phyloP scores from a whole-genome alignment of 2,797 vertebrate species.

The Sebastes matsubarae region DNA sequence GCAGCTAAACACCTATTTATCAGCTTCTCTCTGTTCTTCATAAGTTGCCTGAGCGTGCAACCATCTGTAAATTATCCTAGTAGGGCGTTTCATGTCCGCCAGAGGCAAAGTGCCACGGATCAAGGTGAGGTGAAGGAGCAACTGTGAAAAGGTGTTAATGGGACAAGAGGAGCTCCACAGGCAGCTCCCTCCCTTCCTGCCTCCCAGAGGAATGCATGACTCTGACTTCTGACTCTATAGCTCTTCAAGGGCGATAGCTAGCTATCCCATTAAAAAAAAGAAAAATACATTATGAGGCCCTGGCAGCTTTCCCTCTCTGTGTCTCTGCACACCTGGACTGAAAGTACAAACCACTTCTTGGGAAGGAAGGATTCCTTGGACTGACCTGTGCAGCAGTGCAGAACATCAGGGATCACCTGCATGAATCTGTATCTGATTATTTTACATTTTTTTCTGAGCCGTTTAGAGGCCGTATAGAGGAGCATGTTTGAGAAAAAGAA shows the following conservation, averaged over 20 bases:
- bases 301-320: slow-evolving; percentile 61
- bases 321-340: slow-evolving; percentile 73
- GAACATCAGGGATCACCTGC: slow-evolving; percentile 55
- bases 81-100: slow-evolving; percentile 17
- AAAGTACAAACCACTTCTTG: slow-evolving; percentile 40
- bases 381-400: slow-evolving; percentile 41
- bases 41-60: neutral
- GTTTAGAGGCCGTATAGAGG: neutral
- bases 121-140: slow-evolving; percentile 45
- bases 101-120: slow-evolving; percentile 22
- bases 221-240: slow-evolving; percentile 30
- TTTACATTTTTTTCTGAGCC: neutral
- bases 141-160: slow-evolving; percentile 67
- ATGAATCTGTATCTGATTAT: slow-evolving; percentile 34
- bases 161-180: slow-evolving; percentile 43
- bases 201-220: slow-evolving; percentile 65
- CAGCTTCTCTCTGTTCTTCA: slow-evolving; percentile 13
- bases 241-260: slow-evolving; percentile 13
- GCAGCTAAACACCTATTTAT: slow-evolving; percentile 35
- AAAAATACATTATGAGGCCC: slow-evolving; percentile 29
- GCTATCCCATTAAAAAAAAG: slow-evolving; percentile 35
- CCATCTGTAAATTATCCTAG: neutral
- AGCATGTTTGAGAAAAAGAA: neutral
- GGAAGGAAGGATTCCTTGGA: slow-evolving; percentile 34
- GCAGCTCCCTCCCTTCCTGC: slow-evolving; percentile 51